Percentiles rank a stretch among this genome's conserved stretches.
phyloP scores from a whole-genome alignment of 2,113 vertebrate species.

The Calidris pygmaea region DNA sequence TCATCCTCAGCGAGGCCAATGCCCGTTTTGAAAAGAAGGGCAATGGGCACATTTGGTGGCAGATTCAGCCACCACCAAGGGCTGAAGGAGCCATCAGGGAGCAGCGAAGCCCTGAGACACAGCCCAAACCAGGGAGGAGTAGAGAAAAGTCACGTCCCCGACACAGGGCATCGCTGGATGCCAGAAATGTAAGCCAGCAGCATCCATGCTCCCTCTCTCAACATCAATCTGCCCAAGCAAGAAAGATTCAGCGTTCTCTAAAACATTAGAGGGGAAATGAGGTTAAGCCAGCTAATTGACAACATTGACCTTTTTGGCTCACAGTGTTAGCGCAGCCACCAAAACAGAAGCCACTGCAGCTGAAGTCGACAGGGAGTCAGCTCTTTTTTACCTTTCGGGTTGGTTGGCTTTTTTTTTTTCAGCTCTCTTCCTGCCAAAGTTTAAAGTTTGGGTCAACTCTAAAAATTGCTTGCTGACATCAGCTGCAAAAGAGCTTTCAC shows the following conservation, averaged over 20 bases:
- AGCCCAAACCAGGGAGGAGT: background rate
- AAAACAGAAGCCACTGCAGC: constrained; percentile 48
- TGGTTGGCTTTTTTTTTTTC: background rate
- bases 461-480: background rate
- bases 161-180: accelerated
- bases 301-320: constrained; percentile 51
- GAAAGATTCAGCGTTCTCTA: background rate
- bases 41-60: background rate
- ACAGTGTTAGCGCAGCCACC: background rate
- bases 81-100: background rate
- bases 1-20: background rate
- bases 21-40: background rate
- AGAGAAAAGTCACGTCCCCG: background rate
- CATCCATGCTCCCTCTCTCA: background rate
- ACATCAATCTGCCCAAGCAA: background rate
- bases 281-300: constrained; percentile 62
- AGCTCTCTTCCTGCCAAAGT: background rate
- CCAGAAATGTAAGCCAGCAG: background rate
- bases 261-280: constrained; percentile 38
- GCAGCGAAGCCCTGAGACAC: background rate
- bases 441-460: constrained; percentile 1
- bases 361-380: background rate
- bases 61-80: background rate
- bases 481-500: background rate
- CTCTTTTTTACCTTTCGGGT: background rate